Evolutionary conservation across 2,888 invertebrate species (phyloP), one percentile per base, ranked within the genome.

Genomic region (Pristionchus exspectatus): DNA sequence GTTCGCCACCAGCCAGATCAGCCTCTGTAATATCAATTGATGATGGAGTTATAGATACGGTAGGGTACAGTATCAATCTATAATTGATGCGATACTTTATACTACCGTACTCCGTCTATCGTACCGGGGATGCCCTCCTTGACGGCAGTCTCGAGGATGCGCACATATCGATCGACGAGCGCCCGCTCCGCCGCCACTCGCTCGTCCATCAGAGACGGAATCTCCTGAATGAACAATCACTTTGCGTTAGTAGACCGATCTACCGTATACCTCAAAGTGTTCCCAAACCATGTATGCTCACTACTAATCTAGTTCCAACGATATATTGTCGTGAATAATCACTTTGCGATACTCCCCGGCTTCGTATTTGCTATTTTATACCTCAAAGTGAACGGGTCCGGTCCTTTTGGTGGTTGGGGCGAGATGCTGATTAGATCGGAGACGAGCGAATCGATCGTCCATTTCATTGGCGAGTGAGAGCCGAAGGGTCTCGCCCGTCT

Each of bases 391-490:
- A 24, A 85, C 38, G 33, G 56, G 84, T 59, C 84, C 84, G 59
- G 84, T 85, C 14, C 59, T 18, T 24, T 85, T 56, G 7, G 59
- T 85, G 9, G 59, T 33, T 24, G 84, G 84, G 38, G 84, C 84
- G 59, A 59, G 59, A 59, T 85, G 56, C 59, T 85, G 84, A 85
- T 85, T 85, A 21, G 84, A 85, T 30, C 84, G 84, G 21, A 85
- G 84, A 59, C 84, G 84, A 21, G 84, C 24, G 84, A 85, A 85
- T 56, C 84, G 84, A 85, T 85, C 84, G 59, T 85, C 84, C 27
- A 85, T 56, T 27, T 85, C 84, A 24, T 56, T 27, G 56, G 84
- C 59, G 59, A 85, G 50, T 16, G 81, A 44, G 27, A 81, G 81
- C 54, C 81, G 81, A 21, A 81, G 54, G 3, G 81, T 10, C 10